These are phyloP conservation scores for Heliconius cydno DNA, from an alignment of 2,888 invertebrate genomes.

Conservation along the genomic window DNA sequence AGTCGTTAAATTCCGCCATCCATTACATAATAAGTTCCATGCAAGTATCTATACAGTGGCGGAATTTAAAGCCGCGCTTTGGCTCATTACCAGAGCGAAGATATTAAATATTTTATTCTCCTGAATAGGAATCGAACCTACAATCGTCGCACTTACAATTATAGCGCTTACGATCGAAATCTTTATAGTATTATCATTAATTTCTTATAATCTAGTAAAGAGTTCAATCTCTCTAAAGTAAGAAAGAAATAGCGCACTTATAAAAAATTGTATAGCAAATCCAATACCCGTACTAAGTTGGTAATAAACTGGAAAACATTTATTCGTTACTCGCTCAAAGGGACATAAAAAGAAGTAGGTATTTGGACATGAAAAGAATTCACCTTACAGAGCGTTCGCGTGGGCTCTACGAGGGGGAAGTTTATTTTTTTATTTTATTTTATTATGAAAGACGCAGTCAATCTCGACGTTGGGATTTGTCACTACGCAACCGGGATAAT, in stretches of 20 bases:
- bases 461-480: conserved; percentile 34
- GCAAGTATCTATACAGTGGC: no score
- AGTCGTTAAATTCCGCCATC: background rate
- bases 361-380: conserved; percentile 44
- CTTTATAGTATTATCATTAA: no score
- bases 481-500: conserved; percentile 33
- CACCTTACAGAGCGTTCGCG: conserved; percentile 29
- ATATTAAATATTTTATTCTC: no score
- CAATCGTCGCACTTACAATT: no score
- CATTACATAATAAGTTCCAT: no score
- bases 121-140: no score
- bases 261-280: conserved; percentile 18
- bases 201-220: background rate
- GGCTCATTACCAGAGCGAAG: no score
- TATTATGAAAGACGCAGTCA: conserved; percentile 29
- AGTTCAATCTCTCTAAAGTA: background rate
- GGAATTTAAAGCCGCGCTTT: no score
- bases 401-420: conserved; percentile 24
- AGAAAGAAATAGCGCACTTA: background rate
- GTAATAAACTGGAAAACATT: conserved; percentile 32
- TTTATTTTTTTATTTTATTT: conserved; percentile 29
- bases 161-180: no score
- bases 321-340: conserved; percentile 37
- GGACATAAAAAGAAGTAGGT: conserved; percentile 27
- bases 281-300: background rate